Conservation (phyloP, 2,888 invertebrate species). For the Caenorhabditis doughertyi region DNA sequence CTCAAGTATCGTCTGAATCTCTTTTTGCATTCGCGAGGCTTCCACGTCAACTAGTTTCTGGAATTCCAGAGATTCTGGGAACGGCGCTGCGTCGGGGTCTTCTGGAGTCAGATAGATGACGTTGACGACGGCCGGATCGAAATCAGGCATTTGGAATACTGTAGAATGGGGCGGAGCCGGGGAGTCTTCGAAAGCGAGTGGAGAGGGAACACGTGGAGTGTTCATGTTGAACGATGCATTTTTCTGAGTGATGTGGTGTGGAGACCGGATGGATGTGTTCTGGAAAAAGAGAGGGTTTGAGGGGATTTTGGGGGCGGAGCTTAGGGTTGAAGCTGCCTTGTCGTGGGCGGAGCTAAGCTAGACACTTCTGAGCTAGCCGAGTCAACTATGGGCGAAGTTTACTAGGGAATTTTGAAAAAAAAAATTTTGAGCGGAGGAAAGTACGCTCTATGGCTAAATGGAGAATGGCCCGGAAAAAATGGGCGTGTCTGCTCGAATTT, state of each 20-base stretch:
- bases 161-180: background rate
- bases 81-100: background rate
- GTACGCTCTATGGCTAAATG: too few species aligned
- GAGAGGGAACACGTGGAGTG: background rate
- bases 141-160: constrained; percentile 22
- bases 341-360: too few species aligned
- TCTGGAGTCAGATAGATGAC: constrained; percentile 37
- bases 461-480: too few species aligned
- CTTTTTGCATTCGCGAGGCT: background rate
- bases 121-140: constrained; percentile 32
- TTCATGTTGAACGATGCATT: background rate
- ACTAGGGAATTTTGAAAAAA: too few species aligned
- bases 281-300: constrained; percentile 7
- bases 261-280: constrained; percentile 45
- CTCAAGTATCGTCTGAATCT: background rate
- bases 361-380: too few species aligned
- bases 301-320: background rate
- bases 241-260: background rate
- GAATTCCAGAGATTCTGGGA: constrained; percentile 43
- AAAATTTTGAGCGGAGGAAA: too few species aligned
- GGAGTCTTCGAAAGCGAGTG: background rate
- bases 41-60: background rate
- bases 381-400: too few species aligned
- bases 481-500: too few species aligned
- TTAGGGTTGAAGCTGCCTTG: too few species aligned